These are phyloP conservation scores for Fregata magnificens DNA, from an alignment of 2,113 vertebrate genomes.

Conservation along the genomic window DNA sequence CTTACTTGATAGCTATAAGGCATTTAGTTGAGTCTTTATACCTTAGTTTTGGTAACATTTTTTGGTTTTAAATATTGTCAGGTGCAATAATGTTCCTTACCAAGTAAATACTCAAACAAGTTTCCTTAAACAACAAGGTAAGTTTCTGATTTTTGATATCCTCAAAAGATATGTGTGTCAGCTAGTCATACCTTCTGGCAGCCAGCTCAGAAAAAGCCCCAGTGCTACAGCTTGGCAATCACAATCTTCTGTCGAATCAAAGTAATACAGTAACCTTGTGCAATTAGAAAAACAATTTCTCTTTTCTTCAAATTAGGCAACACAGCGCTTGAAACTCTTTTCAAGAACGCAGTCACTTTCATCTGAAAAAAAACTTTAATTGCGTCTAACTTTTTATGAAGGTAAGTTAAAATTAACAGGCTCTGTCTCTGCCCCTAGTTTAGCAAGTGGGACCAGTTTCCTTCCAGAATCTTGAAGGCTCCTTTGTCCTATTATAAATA, in stretches of 20 bases:
- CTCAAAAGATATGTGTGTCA: background rate
- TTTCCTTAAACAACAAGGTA: background rate
- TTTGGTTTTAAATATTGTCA: fast-evolving
- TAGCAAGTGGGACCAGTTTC: background rate
- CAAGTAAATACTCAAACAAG: background rate
- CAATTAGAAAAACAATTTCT: background rate
- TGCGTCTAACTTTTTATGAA: background rate
- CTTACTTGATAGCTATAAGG: background rate
- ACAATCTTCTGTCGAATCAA: background rate
- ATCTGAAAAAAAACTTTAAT: background rate
- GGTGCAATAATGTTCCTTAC: background rate
- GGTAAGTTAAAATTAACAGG: background rate
- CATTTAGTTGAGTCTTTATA: background rate
- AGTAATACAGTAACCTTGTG: background rate
- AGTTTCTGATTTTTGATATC: background rate
- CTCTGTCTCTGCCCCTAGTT: background rate
- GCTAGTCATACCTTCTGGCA: background rate
- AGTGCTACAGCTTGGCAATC: background rate
- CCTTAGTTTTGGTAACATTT: background rate
- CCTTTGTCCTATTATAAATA: background rate
- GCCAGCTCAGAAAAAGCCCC: background rate
- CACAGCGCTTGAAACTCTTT: background rate
- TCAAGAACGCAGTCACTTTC: background rate
- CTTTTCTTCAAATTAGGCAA: background rate
- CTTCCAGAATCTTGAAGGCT: background rate